phyloP scores from a whole-genome alignment of 2,888 invertebrate genomes.

The Eupithecia abbreviata region DNA sequence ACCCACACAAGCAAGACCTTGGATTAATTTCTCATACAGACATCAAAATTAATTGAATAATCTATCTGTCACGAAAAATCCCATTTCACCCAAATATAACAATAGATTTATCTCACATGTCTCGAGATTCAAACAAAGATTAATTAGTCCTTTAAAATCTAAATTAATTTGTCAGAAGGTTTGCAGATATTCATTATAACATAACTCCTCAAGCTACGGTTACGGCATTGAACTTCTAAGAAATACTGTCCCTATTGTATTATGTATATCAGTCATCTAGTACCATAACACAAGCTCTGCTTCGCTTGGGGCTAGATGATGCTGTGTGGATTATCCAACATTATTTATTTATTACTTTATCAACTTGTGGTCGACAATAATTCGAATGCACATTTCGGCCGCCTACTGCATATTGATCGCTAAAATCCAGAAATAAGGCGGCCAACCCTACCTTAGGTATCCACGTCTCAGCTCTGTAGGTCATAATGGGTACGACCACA shows the following conservation, averaged over 20 bases:
- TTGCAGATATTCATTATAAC: not conserved
- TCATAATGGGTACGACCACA: too few relatives aligned
- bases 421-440: too few relatives aligned
- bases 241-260: not conserved
- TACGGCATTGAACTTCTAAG: not conserved
- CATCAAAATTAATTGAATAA: conserved; percentile 13
- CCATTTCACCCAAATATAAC: conserved; percentile 13
- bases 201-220: not conserved
- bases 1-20: not conserved
- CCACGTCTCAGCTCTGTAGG: too few relatives aligned
- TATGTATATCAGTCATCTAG: too few relatives aligned
- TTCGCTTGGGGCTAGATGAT: too few relatives aligned
- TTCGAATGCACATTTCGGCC: too few relatives aligned
- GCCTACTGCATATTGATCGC: too few relatives aligned
- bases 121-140: conserved; percentile 11
- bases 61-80: conserved; percentile 14
- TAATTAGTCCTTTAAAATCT: conserved; percentile 20
- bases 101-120: conserved; percentile 9
- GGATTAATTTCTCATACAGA: not conserved
- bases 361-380: too few relatives aligned
- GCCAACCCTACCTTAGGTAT: too few relatives aligned
- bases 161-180: conserved; percentile 16
- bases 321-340: too few relatives aligned
- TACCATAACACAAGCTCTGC: too few relatives aligned
- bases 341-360: too few relatives aligned